Evolutionary conservation across 2,888 invertebrate species (phyloP), one percentile per base, ranked within the genome.

Genomic region (Eumerus sabulonum): DNA sequence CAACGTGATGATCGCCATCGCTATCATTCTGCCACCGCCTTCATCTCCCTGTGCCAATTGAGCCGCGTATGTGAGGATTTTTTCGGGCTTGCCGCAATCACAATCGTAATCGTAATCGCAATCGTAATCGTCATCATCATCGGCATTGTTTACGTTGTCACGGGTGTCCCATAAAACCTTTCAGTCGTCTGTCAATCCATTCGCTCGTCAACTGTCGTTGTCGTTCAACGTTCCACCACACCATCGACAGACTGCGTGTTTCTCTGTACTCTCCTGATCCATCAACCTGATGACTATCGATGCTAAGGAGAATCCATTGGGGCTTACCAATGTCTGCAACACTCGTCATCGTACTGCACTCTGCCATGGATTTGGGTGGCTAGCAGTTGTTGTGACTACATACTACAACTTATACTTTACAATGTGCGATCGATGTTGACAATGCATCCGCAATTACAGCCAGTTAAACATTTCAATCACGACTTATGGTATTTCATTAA

Each of bases 81-180:
- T 59, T 16, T 54, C 11, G 53, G 13, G 35, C 18, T 40, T 40
- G 68, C 47, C 35, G 42, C 63, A 40, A 44, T 27, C 27, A 27
- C 27, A 27, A 27, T 27, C 27, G 40, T 9, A 40, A n/a, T 40
- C 40, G n/a, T 40, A n/a, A n/a, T 35, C 66, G 67, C 45, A 77
- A 77, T 79, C 73, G 77, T 68, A 48, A 79, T 79, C 79, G 59
- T 68, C 74, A 79, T 79, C 79, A 74, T 74, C 79, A 79, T 79
- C 79, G 79, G 79, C 79, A 79, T 79, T 79, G 79, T 79, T 79
- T 68, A 79, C 64, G 79, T 74, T 79, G 79, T 79, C 79, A 79
- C 79, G 74, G 79, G 68, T 79, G 79, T 79, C 79, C 74, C 74
- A 79, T 79, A 79, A 79, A 79, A 79, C 74, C 74, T 79, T 79